phyloP scores from a whole-genome alignment of 2,797 vertebrate genomes.

The Heterohyrax brucei region DNA sequence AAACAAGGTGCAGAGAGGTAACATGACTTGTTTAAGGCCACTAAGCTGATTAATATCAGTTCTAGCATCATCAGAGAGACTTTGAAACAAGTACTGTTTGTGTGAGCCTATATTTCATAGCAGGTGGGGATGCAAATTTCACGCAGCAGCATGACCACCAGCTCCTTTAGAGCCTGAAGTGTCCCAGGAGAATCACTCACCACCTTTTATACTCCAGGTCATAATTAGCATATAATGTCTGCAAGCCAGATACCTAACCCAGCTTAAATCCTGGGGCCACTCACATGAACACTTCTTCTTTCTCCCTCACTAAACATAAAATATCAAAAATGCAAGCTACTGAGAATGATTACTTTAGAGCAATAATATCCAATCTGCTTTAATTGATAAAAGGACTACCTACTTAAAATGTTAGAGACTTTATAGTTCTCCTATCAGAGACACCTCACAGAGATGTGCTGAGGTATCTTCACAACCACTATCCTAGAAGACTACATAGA shows the following conservation, averaged over 20 bases:
- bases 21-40: neutral
- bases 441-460: neutral
- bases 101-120: neutral
- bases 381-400: constrained; percentile 20
- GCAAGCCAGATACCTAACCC: neutral
- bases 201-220: neutral
- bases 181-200: neutral
- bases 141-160: neutral
- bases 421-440: constrained; percentile 29
- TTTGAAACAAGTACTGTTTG: neutral
- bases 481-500: constrained; percentile 24
- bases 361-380: neutral
- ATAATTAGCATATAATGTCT: neutral
- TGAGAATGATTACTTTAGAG: neutral
- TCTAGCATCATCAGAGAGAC: neutral
- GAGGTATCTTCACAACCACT: neutral
- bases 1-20: constrained; percentile 30
- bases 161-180: constrained; percentile 1
- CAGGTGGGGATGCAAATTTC: neutral
- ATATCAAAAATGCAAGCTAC: constrained; percentile 15
- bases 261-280: neutral
- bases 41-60: neutral
- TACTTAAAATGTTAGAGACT: constrained; percentile 51
- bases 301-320: constrained; percentile 48
- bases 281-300: neutral